Conservation (phyloP, 2,113 vertebrate species). For the Maccullochella peelii region DNA sequence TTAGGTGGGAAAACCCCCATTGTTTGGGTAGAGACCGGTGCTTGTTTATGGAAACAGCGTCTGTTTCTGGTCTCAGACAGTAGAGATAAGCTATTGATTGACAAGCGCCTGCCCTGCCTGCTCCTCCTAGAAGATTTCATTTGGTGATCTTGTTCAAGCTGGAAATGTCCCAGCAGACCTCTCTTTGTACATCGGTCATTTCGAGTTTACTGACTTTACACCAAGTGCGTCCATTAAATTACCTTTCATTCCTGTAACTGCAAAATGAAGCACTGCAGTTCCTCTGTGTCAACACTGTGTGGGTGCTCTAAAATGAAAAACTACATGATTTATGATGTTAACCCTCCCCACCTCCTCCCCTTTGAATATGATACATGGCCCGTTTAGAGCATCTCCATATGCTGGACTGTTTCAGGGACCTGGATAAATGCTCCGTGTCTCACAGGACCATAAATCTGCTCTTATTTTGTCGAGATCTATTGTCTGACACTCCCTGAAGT, state of each 20-base stretch:
- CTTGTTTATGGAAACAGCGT: no score
- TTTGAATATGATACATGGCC: constrained; percentile 49
- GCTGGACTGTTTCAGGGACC: constrained; percentile 17
- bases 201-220: constrained; percentile 21
- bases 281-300: constrained; percentile 38
- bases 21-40: constrained; percentile 30
- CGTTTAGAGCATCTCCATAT: constrained; percentile 36
- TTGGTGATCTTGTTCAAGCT: neutral
- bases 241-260: constrained; percentile 43
- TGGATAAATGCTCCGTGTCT: constrained; percentile 29
- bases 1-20: constrained; percentile 36
- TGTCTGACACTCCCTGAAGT: constrained; percentile 26
- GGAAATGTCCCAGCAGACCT: neutral
- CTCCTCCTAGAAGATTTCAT: neutral
- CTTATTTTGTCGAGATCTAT: neutral
- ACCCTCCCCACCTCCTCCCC: neutral
- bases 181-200: neutral
- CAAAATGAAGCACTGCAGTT: constrained; percentile 31
- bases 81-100: constrained; percentile 9
- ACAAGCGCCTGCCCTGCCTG: neutral
- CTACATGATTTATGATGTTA: constrained; percentile 48
- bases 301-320: constrained; percentile 39
- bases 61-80: no score
- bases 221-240: constrained; percentile 17
- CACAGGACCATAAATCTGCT: constrained; percentile 40